Conservation (phyloP, 2,113 vertebrate species). For the Odobenus rosmarus region DNA sequence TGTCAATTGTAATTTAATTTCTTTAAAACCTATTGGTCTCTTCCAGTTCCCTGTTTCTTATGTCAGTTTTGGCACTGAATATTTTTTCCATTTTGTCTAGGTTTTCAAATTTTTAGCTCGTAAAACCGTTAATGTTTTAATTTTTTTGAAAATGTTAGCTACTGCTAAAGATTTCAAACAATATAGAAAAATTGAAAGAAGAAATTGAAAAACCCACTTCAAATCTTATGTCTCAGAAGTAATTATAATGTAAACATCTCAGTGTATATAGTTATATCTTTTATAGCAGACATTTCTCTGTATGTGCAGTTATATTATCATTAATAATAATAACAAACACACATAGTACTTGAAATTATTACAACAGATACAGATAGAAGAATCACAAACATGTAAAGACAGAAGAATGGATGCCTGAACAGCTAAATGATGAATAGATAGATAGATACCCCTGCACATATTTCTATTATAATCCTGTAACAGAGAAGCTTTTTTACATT, state of each 20-base stretch:
- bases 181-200: neutral
- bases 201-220: neutral
- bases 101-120: neutral
- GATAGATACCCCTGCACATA: neutral
- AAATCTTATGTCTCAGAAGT: neutral
- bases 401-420: neutral
- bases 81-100: slow-evolving; percentile 29
- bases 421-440: neutral
- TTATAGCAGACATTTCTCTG: neutral
- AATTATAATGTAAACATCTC: neutral
- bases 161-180: neutral
- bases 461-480: neutral
- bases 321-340: neutral
- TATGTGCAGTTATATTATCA: neutral
- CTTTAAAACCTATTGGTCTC: neutral
- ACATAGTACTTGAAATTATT: neutral
- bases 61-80: neutral
- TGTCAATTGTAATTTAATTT: neutral
- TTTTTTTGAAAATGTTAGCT: neutral
- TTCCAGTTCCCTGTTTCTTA: neutral
- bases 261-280: neutral
- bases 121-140: neutral
- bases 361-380: neutral
- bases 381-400: neutral
- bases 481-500: neutral